These are phyloP conservation scores for Alcis repandata DNA, from an alignment of 2,888 invertebrate genomes.

Conservation along the genomic window DNA sequence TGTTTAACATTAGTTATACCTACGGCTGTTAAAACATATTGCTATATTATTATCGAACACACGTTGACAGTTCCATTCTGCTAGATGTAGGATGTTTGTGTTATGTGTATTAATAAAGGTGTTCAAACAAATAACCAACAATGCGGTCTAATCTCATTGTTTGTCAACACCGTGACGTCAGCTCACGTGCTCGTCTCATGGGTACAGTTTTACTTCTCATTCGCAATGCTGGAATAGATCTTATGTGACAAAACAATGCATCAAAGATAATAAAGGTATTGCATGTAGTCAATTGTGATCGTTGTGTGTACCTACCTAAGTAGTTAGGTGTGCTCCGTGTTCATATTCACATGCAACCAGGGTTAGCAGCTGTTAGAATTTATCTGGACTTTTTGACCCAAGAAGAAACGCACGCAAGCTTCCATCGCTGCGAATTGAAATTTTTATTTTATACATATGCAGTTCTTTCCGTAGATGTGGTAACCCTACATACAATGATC, in stretches of 20 bases:
- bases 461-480: not conserved
- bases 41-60: not conserved
- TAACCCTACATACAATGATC: slow-evolving; percentile 2
- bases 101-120: slow-evolving; percentile 41
- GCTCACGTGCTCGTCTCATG: slow-evolving; percentile 65
- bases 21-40: too few relatives aligned
- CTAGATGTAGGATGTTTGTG: slow-evolving; percentile 39
- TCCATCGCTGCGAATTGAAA: too few relatives aligned
- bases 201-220: slow-evolving; percentile 31
- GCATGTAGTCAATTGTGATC: slow-evolving; percentile 1
- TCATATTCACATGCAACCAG: not conserved
- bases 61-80: not conserved
- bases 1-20: too few relatives aligned
- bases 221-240: slow-evolving; percentile 23
- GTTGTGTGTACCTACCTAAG: not conserved
- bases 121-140: slow-evolving; percentile 47
- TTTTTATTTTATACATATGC: not conserved
- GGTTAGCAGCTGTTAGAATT: not conserved
- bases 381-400: not conserved
- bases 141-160: slow-evolving; percentile 64
- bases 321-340: not conserved
- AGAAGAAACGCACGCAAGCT: too few relatives aligned
- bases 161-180: slow-evolving; percentile 69
- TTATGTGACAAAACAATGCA: slow-evolving; percentile 23
- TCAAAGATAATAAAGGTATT: slow-evolving; percentile 19